phyloP scores from a whole-genome alignment of 2,113 vertebrate species.

The Struthidea cinerea region DNA sequence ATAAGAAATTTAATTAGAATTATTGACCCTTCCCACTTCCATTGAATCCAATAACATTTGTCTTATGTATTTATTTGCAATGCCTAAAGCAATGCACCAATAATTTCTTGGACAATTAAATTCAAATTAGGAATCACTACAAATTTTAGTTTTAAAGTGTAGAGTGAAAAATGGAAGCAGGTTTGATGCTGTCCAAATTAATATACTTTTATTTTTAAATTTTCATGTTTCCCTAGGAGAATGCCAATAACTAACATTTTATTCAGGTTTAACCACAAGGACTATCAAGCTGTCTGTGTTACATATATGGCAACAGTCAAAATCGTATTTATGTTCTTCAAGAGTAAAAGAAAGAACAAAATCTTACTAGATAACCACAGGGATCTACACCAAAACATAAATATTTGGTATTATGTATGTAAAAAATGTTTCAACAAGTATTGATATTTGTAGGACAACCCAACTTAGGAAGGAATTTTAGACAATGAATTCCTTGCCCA shows the following conservation, averaged over 20 bases:
- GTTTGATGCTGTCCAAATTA: not conserved
- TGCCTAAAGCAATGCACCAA: not conserved
- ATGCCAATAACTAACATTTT: not conserved
- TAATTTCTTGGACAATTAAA: conserved; percentile 2
- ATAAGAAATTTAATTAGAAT: not conserved
- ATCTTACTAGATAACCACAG: not conserved
- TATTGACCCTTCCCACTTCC: not conserved
- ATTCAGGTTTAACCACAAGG: not conserved
- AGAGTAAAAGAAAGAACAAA: not conserved
- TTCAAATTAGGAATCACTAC: not conserved
- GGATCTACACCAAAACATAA: not conserved
- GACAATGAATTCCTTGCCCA: not conserved
- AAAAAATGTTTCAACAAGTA: not conserved
- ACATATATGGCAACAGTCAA: not conserved
- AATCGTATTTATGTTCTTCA: not conserved
- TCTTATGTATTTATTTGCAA: not conserved
- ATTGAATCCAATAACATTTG: not conserved
- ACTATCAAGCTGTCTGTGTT: not conserved
- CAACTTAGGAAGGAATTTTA: not conserved
- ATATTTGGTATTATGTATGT: not conserved
- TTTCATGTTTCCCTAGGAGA: not conserved
- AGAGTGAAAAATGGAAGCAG: not conserved
- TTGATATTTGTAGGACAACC: not conserved
- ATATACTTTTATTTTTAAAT: not conserved
- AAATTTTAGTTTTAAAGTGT: not conserved